Base-by-base conservation (phyloP, 2,113 vertebrate species). In the Cyanoramphus novaezelandiae region DNA sequence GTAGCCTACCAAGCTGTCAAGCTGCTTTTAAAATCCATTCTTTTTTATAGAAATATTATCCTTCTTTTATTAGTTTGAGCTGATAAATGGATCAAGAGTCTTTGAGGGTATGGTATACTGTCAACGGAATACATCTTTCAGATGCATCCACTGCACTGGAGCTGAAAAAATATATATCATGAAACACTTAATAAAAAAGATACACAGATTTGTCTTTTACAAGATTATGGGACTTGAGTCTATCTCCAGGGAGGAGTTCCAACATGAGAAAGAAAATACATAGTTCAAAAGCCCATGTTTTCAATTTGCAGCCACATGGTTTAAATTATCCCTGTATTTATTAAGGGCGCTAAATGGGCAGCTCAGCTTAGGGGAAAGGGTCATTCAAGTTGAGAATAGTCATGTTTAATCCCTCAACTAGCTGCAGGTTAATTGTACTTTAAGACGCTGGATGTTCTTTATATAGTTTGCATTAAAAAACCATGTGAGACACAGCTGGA, bases 321-420 rank as follows among this genome's bases (percentile, higher is more conserved):
- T 99, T 98, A 98, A 98, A 99, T 99, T 99, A 99, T 98, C 98
- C 97, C 96, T 97, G 97, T 98, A 98, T 99, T 99, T 99, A 99
- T 98, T 98, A 98, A 98, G 97, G 98, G 98, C 86, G 35, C 97
- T 98, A 98, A 98, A 98, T 98, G 97, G 97, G 97, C 96, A 98
- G 97, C 95, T 98, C 94, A 64, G 93, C 90, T 97, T 95, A 97
- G 98, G 98, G 97, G 98, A 98, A 97, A 91, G 88, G 97, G 97
- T 98, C 97, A 98, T 97, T 98, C 94, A 95, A 97, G 97, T 98
- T 97, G 96, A 98, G 97, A 98, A 97, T 88, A 98, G 95, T 97
- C 93, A 96, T 96, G 96, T 97, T 96, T 96, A 97, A 97, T 98
- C 95, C 96, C 95, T 96, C 86, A 97, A 94, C 93, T 97, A 94